These are phyloP conservation scores for Drosophila falleni DNA, from an alignment of 2,888 invertebrate genomes.

Conservation along the genomic window DNA sequence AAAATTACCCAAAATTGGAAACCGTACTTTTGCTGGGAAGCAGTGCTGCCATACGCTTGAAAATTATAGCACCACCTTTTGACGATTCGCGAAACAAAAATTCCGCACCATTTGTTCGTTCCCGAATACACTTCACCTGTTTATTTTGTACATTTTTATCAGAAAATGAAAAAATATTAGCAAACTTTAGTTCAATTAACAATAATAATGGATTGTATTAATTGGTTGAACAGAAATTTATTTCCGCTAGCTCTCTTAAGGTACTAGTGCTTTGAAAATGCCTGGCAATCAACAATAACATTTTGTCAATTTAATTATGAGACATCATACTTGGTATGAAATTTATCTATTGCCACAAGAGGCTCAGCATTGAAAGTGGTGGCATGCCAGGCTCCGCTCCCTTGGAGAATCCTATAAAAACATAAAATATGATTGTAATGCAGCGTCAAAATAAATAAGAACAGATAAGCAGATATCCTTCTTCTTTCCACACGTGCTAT, in stretches of 20 bases:
- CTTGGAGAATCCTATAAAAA: constrained; percentile 87
- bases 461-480: constrained; percentile 10
- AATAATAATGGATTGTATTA: constrained; percentile 7
- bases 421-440: constrained; percentile 26
- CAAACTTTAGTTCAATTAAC: not conserved
- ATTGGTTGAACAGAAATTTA: constrained; percentile 60
- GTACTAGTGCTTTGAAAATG: constrained; percentile 41
- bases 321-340: constrained; percentile 16
- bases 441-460: constrained; percentile 31
- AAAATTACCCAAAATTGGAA: not conserved
- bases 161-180: no score
- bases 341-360: constrained; percentile 83
- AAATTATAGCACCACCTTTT: not conserved
- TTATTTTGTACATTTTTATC: no score
- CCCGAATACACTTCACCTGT: no score
- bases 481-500: constrained; percentile 51
- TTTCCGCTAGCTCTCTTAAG: constrained; percentile 49
- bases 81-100: not conserved
- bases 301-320: constrained; percentile 29
- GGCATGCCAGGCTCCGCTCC: constrained; percentile 90
- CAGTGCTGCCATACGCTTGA: not conserved
- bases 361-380: constrained; percentile 84
- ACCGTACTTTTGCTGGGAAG: not conserved
- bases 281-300: constrained; percentile 44
- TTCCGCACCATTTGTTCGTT: not conserved